Percentiles rank a stretch among this genome's conserved stretches.
phyloP scores from a whole-genome alignment of 2,113 vertebrate species.

The Pterocles orientalis region DNA sequence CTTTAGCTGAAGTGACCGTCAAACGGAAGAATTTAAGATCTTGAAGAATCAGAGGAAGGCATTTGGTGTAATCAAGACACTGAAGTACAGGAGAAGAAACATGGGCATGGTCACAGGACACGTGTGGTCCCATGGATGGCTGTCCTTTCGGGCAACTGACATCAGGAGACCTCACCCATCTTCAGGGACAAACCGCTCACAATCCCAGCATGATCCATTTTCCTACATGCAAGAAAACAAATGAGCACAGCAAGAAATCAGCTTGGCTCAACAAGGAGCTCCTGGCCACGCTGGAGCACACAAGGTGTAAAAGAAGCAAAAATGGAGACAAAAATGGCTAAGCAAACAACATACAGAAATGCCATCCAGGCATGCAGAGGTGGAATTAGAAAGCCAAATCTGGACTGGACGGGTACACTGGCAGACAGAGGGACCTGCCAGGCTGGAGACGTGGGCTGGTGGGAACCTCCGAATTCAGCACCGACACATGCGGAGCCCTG shows the following conservation, averaged over 20 bases:
- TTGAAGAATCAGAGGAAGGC: neutral
- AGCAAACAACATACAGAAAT: neutral
- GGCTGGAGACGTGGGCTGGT: neutral
- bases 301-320: neutral
- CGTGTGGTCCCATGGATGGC: rapidly evolving
- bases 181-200: neutral
- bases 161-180: neutral
- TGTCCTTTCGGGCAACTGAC: rapidly evolving
- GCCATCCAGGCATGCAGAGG: neutral
- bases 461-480: neutral
- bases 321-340: too few relatives aligned
- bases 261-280: neutral
- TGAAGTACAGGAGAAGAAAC: neutral
- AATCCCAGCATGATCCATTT: neutral
- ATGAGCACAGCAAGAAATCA: rapidly evolving
- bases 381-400: neutral
- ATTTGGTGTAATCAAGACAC: neutral
- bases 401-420: neutral
- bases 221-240: neutral
- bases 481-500: rapidly evolving
- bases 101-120: neutral
- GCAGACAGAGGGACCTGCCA: neutral
- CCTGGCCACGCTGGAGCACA: neutral
- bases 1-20: neutral
- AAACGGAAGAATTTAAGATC: neutral